Evolutionary conservation across 2,113 vertebrate species (phyloP).

Genomic region (Mionectes macconnelli): DNA sequence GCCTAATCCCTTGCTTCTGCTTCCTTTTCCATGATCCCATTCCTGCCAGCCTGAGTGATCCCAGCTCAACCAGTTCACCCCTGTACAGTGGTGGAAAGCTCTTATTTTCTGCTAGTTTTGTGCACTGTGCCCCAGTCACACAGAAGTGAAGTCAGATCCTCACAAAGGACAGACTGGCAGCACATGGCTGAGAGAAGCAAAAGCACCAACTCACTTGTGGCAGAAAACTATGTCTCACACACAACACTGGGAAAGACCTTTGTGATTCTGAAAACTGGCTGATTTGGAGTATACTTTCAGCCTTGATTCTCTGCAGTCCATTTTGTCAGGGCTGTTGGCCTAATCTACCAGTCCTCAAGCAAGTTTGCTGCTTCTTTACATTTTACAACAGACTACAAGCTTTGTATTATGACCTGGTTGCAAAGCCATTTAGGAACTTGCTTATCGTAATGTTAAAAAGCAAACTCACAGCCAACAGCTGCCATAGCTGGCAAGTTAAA

Average conservation of each 20-base stretch:
- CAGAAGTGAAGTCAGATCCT: background rate
- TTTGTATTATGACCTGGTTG: background rate
- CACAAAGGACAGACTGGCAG: background rate
- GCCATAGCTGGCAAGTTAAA: background rate
- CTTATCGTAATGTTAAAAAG: background rate
- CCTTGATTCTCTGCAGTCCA: background rate
- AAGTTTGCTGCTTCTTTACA: background rate
- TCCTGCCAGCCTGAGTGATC: background rate
- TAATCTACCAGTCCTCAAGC: background rate
- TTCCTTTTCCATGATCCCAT: background rate
- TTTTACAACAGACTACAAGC: background rate
- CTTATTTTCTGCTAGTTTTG: background rate
- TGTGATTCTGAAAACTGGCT: background rate
- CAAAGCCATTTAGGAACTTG: background rate
- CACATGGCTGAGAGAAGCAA: background rate
- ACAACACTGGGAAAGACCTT: background rate
- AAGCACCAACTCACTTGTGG: background rate
- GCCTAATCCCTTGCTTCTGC: background rate
- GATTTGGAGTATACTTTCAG: background rate
- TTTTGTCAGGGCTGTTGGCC: background rate
- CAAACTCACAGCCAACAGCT: background rate
- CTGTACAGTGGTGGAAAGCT: background rate
- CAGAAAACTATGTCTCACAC: background rate
- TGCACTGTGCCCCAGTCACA: background rate
- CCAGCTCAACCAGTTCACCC: background rate